Conservation (phyloP, 2,888 invertebrate genomes). For the Coelogynopora nodosa region DNA sequence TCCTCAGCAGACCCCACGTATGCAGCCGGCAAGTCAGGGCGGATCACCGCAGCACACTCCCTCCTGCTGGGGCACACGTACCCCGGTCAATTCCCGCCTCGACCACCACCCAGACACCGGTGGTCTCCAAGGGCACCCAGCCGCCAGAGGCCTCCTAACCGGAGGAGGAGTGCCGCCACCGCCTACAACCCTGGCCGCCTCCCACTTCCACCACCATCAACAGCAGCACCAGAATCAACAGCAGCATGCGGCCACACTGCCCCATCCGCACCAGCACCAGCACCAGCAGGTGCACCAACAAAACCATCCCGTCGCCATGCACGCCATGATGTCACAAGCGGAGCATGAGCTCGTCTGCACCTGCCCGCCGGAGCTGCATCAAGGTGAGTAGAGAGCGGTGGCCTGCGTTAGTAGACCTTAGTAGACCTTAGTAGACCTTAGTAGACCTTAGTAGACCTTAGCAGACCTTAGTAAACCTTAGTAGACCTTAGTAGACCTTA, state of each 20-base stretch:
- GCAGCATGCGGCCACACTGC: not conserved
- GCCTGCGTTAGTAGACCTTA: too few species aligned
- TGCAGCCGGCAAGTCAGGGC: conserved; percentile 12
- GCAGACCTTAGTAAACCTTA: too few species aligned
- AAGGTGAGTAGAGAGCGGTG: too few species aligned
- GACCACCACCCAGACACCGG: not conserved
- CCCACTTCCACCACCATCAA: not conserved
- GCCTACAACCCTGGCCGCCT: not conserved
- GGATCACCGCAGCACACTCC: conserved; percentile 2
- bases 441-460: too few species aligned
- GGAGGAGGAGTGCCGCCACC: not conserved
- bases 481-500: too few species aligned
- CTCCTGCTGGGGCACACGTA: not conserved
- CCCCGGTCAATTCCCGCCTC: not conserved
- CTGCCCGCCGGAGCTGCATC: conserved; percentile 27
- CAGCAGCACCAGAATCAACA: not conserved
- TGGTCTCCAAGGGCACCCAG: not conserved
- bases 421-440: too few species aligned
- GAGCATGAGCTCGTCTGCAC: conserved; percentile 14
- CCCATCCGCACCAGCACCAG: conserved; percentile 32
- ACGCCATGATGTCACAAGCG: not conserved
- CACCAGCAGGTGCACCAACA: not conserved
- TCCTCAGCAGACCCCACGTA: not conserved
- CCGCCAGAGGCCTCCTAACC: not conserved
- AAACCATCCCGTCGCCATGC: too few species aligned